phyloP scores from a whole-genome alignment of 2,113 vertebrate species.

The Eubucco bourcierii region DNA sequence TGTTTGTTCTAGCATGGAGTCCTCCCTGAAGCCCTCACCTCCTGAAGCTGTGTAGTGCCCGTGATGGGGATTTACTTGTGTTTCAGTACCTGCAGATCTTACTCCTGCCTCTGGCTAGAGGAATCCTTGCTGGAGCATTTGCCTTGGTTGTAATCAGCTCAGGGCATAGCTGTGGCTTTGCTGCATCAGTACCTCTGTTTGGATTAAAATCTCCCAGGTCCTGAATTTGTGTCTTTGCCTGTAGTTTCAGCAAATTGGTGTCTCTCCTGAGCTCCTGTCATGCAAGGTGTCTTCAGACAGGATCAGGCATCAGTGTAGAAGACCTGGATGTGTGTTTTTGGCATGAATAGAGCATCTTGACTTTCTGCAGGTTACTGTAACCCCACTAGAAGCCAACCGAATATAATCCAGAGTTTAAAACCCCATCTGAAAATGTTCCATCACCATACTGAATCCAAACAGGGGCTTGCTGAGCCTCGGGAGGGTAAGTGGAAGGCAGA shows the following conservation, averaged over 20 bases:
- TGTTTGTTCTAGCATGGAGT: background rate
- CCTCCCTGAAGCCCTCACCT: background rate
- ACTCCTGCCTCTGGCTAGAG: background rate
- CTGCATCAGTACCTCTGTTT: background rate
- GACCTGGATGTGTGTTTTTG: background rate
- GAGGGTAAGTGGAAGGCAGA: constrained; percentile 81
- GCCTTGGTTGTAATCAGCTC: background rate
- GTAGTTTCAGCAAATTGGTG: accelerated
- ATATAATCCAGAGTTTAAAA: constrained; percentile 84
- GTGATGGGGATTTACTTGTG: accelerated
- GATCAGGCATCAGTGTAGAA: background rate
- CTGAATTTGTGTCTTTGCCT: background rate
- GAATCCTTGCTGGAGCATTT: background rate
- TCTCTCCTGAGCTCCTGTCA: background rate
- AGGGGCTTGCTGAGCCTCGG: constrained; percentile 62
- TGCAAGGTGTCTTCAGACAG: background rate
- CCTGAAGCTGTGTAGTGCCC: background rate
- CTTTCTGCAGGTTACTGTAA: constrained; percentile 82
- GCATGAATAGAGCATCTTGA: constrained; percentile 48
- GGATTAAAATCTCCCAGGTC: background rate
- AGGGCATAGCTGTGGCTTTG: background rate
- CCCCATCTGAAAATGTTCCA: constrained; percentile 78
- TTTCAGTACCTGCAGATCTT: background rate
- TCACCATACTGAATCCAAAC: constrained; percentile 69
- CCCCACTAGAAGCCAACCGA: constrained; percentile 80